Base-by-base conservation (phyloP, 2,888 invertebrate genomes). In the Gortyna flavago region DNA sequence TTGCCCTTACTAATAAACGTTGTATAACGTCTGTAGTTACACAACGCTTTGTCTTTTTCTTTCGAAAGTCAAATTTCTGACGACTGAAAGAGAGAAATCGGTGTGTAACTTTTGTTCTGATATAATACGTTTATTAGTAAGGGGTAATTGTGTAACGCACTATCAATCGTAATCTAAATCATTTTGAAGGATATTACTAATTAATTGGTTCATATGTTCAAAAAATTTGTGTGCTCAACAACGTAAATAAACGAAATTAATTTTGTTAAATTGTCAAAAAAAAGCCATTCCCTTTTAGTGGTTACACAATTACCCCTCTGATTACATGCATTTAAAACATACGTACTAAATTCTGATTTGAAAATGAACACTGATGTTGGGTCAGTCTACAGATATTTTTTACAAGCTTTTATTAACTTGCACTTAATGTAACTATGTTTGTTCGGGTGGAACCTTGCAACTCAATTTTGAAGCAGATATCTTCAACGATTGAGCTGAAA, bases 291-390 rank as follows among this genome's bases (percentile, higher is more conserved):
- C 25, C 9, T 54, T 9, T 44, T 44, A 9, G 0, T 9, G 54
- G 4, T 54, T 54, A 54, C 9, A 25, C 25, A 54, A 54, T 54
- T 1, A 54, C 25, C 25, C 25, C 54, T 54, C 67, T 32, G 44
- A 32, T 32, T 5, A 48, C 4, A 44, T 44, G 71, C 41, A 67
- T 66, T 32, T 44, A 25, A 44, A 44, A 68, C 25, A 44, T 18
- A 68, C 25, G 32, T 18, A 44, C 18, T 32, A 32, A 44, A 44
- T 65, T 16, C 32, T 44, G 13, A 35, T 44, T 18, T 67, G 25
- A 48, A 44, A 69, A 71, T 70, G 13, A 32, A 65, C 38, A 70
- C 13, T 18, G 21, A 70, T 71, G 29, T 25, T 25, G 32, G 29
- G 11, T 29, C 21, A 7, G 21, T 44, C 13, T 44, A 44, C 32